Conservation (phyloP, 1,140 invertebrate genomes). For the Tenebrio molitor region DNA sequence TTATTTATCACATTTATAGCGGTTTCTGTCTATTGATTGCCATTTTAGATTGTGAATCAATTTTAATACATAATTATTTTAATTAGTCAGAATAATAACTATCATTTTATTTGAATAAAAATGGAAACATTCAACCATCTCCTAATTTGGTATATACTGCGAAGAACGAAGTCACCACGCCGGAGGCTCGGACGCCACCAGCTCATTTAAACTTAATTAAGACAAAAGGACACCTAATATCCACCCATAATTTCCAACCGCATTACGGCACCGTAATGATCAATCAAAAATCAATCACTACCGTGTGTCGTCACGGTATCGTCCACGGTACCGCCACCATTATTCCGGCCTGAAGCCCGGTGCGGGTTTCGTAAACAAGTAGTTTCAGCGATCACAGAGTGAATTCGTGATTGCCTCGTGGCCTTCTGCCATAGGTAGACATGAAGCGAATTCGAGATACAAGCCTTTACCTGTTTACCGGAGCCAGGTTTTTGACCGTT, state of each 20-base stretch:
- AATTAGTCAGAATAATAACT: no score
- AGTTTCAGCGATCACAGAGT: conserved; percentile 28
- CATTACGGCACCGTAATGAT: no score
- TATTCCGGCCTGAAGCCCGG: conserved; percentile 10
- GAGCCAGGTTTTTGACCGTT: conserved; percentile 41
- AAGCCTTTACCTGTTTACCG: conserved; percentile 9
- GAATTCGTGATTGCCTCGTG: conserved; percentile 36
- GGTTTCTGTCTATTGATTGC: no score
- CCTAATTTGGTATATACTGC: no score
- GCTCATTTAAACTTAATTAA: conserved; percentile 23
- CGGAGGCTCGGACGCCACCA: no score
- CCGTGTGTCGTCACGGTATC: neutral
- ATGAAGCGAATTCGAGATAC: conserved; percentile 18
- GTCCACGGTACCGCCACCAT: conserved; percentile 1
- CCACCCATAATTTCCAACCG: neutral
- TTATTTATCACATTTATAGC: no score
- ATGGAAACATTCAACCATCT: no score
- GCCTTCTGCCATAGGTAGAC: conserved; percentile 7
- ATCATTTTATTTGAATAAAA: no score
- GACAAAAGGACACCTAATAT: neutral
- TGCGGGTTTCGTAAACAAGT: conserved; percentile 25
- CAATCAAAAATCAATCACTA: conserved; percentile 42
- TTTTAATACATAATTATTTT: no score
- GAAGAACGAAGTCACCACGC: no score
- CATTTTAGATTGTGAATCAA: no score